Base-by-base conservation (phyloP, 2,888 invertebrate genomes). In the Acleris sparsana region DNA sequence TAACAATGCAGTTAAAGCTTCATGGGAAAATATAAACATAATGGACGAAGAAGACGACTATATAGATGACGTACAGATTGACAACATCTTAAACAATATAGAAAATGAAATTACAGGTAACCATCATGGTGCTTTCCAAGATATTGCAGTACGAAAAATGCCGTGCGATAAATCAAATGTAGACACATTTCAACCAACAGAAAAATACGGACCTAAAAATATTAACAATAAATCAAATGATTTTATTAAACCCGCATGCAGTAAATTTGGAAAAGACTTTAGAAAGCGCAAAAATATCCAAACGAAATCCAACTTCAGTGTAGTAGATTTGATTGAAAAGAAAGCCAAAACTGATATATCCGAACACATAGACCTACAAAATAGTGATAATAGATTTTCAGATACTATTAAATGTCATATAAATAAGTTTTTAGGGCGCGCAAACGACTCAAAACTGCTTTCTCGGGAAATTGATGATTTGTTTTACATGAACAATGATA, bases 61-160 rank as follows among this genome's bases (percentile, higher is more conserved):
- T 63, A 73, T 80, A 22, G 81, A 85, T 58, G 83, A 83, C 59
- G 74, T 78, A 22, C 78, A 79, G 67, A 80, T 90, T 68, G 73
- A 85, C 59, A 78, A 69, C 46, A 83, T 91, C 69, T 72, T 92
- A 44, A 80, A 75, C 55, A 76, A 86, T 67, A 91, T 91, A 56
- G 90, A 92, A 79, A 80, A 71, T 64, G 89, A 91, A 83, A 89
- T 89, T 16, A 53, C 20, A 3, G 49, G 29, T 57, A 67, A 33
- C 1, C n/a, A n/a, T 11, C 4, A 17, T 13, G 7, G 53, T 20
- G 22, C 7, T 39, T 7, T 18, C 1, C 25, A 51, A 2, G 16
- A 25, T 2, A 48, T n/a, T 7, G 22, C 3, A 11, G 13, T 51
- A 16, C n/a, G 44, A 11, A 33, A 13, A 4, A 3, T 17, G 44